Percentiles rank a stretch among this genome's conserved stretches.
These are phyloP conservation scores for Rhagoletis zephyria DNA, from an alignment of 1,140 invertebrate genomes.

Conservation along the genomic window DNA sequence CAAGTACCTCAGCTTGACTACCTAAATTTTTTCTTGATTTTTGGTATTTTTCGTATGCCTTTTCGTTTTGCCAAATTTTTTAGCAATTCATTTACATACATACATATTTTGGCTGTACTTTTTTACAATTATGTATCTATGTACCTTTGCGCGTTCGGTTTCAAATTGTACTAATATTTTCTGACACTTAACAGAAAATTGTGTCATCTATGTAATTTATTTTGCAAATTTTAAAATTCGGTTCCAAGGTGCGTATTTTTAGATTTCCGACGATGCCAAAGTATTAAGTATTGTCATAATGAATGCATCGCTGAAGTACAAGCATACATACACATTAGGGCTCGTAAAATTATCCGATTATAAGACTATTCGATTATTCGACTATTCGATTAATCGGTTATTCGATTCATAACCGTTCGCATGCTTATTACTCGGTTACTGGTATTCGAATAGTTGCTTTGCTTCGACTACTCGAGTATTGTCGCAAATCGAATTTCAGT, in stretches of 20 bases:
- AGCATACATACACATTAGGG: no score
- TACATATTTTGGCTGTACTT: background rate
- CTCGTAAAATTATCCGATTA: no score
- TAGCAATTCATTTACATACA: background rate
- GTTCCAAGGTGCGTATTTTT: background rate
- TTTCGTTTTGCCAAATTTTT: background rate
- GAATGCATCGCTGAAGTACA: no score
- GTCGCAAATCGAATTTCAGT: no score
- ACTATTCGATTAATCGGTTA: no score
- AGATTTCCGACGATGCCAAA: background rate
- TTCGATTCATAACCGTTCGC: no score
- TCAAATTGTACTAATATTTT: constrained; percentile 20
- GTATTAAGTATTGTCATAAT: background rate
- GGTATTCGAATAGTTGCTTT: no score
- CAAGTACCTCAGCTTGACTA: background rate
- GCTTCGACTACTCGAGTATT: no score
- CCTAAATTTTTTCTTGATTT: background rate
- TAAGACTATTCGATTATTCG: no score
- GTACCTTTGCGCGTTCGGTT: background rate
- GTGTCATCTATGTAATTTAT: constrained; percentile 36
- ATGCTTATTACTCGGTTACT: no score
- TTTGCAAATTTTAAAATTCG: constrained; percentile 3
- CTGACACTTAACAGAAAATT: constrained; percentile 13
- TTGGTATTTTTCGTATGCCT: background rate
- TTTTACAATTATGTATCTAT: background rate